phyloP scores from a whole-genome alignment of 2,888 invertebrate genomes.

The Torymus tubicola region DNA sequence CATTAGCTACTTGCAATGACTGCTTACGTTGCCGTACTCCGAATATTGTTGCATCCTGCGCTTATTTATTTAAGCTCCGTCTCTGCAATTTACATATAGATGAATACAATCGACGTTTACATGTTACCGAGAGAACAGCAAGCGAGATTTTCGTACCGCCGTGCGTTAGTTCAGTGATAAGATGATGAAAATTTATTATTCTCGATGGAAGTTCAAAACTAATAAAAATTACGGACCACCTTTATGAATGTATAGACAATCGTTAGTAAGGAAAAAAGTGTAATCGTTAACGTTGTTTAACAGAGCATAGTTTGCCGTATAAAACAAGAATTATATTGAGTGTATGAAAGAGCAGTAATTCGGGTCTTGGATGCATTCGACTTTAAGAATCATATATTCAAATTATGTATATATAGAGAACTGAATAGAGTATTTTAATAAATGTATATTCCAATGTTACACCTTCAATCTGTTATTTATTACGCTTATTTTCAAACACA shows the following conservation, averaged over 20 bases:
- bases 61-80: not conserved
- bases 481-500: too few relatives aligned
- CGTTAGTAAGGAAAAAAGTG: slow-evolving; percentile 57
- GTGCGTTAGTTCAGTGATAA: slow-evolving; percentile 6
- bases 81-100: not conserved
- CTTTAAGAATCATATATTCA: too few relatives aligned
- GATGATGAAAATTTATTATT: slow-evolving; percentile 36
- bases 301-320: slow-evolving; percentile 27
- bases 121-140: not conserved
- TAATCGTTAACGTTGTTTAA: slow-evolving; percentile 35
- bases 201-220: slow-evolving; percentile 44
- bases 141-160: not conserved
- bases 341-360: not conserved
- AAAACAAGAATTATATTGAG: not conserved
- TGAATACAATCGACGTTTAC: not conserved
- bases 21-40: too few relatives aligned
- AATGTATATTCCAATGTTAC: not conserved
- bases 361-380: not conserved
- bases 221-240: slow-evolving; percentile 62
- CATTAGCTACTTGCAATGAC: too few relatives aligned
- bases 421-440: not conserved
- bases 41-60: not conserved
- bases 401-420: too few relatives aligned
- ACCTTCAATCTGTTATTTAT: not conserved
- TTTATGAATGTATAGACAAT: slow-evolving; percentile 65